Base-by-base conservation (phyloP, 1,140 invertebrate genomes). In the Drosophila pseudoobscura region DNA sequence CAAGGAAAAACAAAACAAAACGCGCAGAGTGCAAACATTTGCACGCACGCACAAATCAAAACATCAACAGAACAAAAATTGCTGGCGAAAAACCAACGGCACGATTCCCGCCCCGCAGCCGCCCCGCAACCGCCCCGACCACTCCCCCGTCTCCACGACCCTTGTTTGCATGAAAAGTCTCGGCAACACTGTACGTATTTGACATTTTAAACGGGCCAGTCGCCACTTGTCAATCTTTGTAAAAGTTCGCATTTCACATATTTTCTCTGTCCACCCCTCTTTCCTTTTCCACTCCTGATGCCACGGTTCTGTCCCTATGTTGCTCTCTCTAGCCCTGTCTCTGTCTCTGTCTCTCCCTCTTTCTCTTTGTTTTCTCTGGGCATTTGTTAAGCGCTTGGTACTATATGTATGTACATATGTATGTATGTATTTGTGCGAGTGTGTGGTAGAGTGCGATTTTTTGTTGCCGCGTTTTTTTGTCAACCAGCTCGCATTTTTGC, bases 141-240 rank as follows among this genome's bases (percentile, higher is more conserved):
- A 4, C 24, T 0, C 22, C 17, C 35, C 46, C 35, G 2, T 9
- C 46, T 3, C 35, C 35, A 13, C 35, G 15, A 15, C 6, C 49
- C 47, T 52, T 75, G 66, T 84, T 84, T 80, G 63, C 82, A 82
- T 87, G 74, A 75, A 82, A 85, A 85, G 78, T 82, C 83, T 78
- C 78, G 58, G 83, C 78, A 82, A 87, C 82, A 78, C 65, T 85
- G 76, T 89, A 63, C 83, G 83, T 83, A 88, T 88, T 88, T 88
- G 83, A 88, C 83, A 88, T 88, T 88, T 89, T 88, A 88, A 88
- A 83, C 83, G 83, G 83, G 60, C 66, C 83, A 88, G 83, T 88
- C 75, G 84, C 75, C 83, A 88, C 83, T 88, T 88, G 83, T 88
- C 83, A 88, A 87, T 87, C 83, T 87, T 85, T 85, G 82, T 85